Evolutionary conservation across 1,140 invertebrate genomes (phyloP).

Genomic region (Olivierus martensii): DNA sequence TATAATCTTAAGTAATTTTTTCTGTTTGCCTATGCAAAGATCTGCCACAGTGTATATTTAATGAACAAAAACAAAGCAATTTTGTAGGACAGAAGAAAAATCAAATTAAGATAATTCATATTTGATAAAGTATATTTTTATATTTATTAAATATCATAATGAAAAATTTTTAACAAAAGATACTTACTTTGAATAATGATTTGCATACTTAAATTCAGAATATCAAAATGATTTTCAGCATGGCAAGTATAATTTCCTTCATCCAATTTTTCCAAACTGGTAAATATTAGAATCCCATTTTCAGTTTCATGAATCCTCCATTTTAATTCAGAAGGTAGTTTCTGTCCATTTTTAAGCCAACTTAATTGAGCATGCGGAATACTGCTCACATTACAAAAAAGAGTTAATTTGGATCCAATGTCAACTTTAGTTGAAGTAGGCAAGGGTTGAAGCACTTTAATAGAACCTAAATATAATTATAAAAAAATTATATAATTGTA

Average conservation of each 20-base stretch:
- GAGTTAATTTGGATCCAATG: conserved; percentile 7
- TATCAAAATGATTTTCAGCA: conserved; percentile 3
- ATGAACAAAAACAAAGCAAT: too few relatives aligned
- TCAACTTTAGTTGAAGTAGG: conserved; percentile 7
- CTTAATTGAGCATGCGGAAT: not conserved
- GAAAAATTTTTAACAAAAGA: not conserved
- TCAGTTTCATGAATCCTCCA: not conserved
- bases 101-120: too few relatives aligned
- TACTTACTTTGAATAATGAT: conserved; percentile 8
- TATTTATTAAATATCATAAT: not conserved
- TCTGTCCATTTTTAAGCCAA: conserved; percentile 12
- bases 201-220: conserved; percentile 1
- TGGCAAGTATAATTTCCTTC: conserved; percentile 17
- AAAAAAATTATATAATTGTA: too few relatives aligned
- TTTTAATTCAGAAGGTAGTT: conserved; percentile 1
- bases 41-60: too few relatives aligned
- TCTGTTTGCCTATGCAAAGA: too few relatives aligned
- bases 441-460: conserved; percentile 5
- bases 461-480: not conserved
- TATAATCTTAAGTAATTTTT: too few relatives aligned
- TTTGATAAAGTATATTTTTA: not conserved
- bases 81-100: too few relatives aligned
- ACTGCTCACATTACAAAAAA: conserved; percentile 12
- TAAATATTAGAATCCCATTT: conserved; percentile 3
- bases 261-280: conserved; percentile 1